Base-by-base conservation (phyloP, 2,113 vertebrate species). In the Phyllopteryx taeniolatus region DNA sequence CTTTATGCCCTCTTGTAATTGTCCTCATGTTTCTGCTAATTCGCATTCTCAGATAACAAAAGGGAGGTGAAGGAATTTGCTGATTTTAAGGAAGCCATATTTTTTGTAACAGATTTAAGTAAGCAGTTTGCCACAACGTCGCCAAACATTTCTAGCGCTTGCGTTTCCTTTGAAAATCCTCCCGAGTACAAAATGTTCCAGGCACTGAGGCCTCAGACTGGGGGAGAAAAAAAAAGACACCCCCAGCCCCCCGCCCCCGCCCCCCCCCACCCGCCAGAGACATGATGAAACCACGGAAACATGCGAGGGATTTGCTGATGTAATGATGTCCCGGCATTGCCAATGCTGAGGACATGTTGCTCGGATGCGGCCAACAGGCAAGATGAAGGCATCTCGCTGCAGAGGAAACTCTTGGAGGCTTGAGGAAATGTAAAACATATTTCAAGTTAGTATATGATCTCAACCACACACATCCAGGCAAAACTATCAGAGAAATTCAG, bases 21-120 rank as follows among this genome's bases (percentile, higher is more conserved):
- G 85, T 89, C 82, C 82, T 92, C 86, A 75, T 86, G 80, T 90
- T 93, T 91, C 88, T 88, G 85, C 78, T 89, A 88, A 89, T 91
- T 90, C 84, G 86, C 75, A 84, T 88, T 90, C 90, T 79, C 87
- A 85, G 64, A 69, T 79, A 90, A 72, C 73, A 80, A 74, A 71
- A 66, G 61, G 59, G 76, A 71, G 72, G 74, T 75, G 72, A 76
- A 79, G 68, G 72, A 78, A 82, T 83, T 81, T 46, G 44, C 43
- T 47, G 44, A 47, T 66, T 66, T 27, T 22, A 6, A 46, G 27
- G 43, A 47, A 43, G 6, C 20, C 5, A 6, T 0, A 62, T 53
- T 70, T 4, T 13, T 84, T 83, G 77, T 84, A 82, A 83, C 65
- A n/a, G 8, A 64, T 79, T 75, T 79, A 85, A 75, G 54, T 68